Conservation (phyloP, 1,140 invertebrate genomes). For the Stegodyphus mimosarum region DNA sequence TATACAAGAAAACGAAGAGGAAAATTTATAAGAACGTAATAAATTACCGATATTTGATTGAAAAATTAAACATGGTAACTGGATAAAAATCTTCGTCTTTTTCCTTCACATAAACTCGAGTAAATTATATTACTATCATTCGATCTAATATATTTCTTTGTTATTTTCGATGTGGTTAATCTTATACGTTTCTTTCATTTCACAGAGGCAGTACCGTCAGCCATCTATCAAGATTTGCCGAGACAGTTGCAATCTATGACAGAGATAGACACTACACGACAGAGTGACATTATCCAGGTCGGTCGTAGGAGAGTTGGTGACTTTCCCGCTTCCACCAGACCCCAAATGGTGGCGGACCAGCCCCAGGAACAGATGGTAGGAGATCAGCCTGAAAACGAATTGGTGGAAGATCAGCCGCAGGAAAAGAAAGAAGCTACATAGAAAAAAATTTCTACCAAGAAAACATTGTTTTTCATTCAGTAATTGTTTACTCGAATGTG, state of each 20-base stretch:
- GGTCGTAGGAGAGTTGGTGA: constrained; percentile 37
- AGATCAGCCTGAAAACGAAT: neutral
- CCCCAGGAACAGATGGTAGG: neutral
- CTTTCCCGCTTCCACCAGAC: constrained; percentile 11
- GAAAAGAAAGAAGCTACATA: too few relatives aligned
- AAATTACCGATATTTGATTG: too few relatives aligned
- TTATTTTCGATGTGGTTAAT: neutral
- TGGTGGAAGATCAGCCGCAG: too few relatives aligned
- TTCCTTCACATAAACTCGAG: too few relatives aligned
- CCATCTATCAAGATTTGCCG: constrained; percentile 83
- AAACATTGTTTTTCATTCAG: neutral
- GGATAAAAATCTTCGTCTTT: too few relatives aligned
- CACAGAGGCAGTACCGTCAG: constrained; percentile 82
- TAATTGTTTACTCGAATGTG: neutral
- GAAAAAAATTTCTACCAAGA: too few relatives aligned
- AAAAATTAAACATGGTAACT: too few relatives aligned
- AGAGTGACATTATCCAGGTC: constrained; percentile 62
- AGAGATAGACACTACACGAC: constrained; percentile 72
- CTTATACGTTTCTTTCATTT: neutral
- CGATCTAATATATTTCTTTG: neutral
- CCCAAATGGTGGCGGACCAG: constrained; percentile 31
- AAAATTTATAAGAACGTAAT: too few relatives aligned
- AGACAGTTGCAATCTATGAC: constrained; percentile 77
- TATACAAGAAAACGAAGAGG: too few relatives aligned
- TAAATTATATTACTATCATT: too few relatives aligned